phyloP scores from a whole-genome alignment of 1,140 invertebrate genomes.

The Pachyrhynchus sulphureomaculatus region DNA sequence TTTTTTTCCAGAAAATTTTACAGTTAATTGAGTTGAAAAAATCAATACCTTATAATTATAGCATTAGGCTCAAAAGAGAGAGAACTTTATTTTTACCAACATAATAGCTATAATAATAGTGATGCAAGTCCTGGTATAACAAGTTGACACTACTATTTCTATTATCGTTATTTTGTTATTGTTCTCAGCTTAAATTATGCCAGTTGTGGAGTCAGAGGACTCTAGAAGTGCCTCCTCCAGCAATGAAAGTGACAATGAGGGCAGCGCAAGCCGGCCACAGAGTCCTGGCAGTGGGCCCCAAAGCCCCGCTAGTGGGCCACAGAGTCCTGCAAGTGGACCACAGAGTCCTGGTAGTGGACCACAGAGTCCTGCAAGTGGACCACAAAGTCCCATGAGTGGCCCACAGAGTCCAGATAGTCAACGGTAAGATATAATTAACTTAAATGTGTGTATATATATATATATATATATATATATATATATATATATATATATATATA shows the following conservation, averaged over 20 bases:
- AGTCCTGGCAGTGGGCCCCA: constrained; percentile 13
- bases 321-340: background rate
- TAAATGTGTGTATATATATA: too few species aligned
- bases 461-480: too few species aligned
- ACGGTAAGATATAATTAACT: constrained; percentile 3
- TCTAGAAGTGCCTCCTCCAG: constrained; percentile 47
- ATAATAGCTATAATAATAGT: too few species aligned
- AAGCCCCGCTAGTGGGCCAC: constrained; percentile 10
- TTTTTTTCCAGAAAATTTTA: too few species aligned
- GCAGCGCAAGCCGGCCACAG: background rate
- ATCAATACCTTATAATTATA: too few species aligned
- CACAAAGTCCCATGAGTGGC: constrained; percentile 8
- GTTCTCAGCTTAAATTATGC: constrained; percentile 21
- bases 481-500: too few species aligned
- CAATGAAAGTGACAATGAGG: constrained; percentile 41
- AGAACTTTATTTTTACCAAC: too few species aligned
- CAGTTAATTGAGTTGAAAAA: too few species aligned
- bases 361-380: constrained; percentile 1
- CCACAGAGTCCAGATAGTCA: too few species aligned
- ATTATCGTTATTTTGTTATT: background rate
- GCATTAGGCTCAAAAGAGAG: too few species aligned
- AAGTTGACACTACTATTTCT: too few species aligned
- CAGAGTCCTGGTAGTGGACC: background rate
- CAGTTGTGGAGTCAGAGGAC: constrained; percentile 48
- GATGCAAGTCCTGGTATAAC: too few species aligned